Base-by-base conservation (phyloP, 2,888 invertebrate genomes). In the Eumacrocentrus americanus region DNA sequence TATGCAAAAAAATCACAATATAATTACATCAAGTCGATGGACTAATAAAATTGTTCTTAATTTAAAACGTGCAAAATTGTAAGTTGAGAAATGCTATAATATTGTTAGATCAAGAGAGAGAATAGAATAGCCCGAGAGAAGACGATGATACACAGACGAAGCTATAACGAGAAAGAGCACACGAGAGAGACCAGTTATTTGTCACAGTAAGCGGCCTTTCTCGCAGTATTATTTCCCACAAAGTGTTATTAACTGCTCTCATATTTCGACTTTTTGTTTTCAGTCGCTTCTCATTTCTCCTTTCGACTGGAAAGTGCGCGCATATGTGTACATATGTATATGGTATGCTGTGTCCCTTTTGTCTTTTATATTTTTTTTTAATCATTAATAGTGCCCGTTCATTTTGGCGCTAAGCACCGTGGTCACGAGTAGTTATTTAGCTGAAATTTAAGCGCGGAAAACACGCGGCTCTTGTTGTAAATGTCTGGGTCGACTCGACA, bases 211-310 rank as follows among this genome's bases (percentile, higher is more conserved):
- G 77, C 79, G 79, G 79, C 75, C 79, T 79, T 79, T 74, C 77
- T 76, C 74, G 77, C 74, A 78, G 79, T 79, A 80, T 80, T 80
- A 80, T 80, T 79, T 78, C 75, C 79, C 78, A 71, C 78, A 79
- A 80, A 80, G 79, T 80, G 79, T 80, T 80, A 80, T 80, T 78
- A 80, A 80, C 79, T 79, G 80, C 78, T 72, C 76, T 75, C 79
- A 79, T 80, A 80, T 80, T 79, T 80, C 72, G 77, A 72, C 75
- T 73, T 76, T 78, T 79, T 64, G 12, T 46, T 46, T 37, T 52
- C 16, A 35, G 11, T 46, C 9, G n/a, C 23, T 38, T 54, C 38
- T 44, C 51, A 61, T 67, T 67, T 60, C 55, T 66, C 64, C 58
- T 62, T 66, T 64, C 59, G 61, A 58, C 57, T 64, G 63, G 58